These are phyloP conservation scores for Plectrocnemia conspersa DNA, from an alignment of 1,140 invertebrate species.

Conservation along the genomic window DNA sequence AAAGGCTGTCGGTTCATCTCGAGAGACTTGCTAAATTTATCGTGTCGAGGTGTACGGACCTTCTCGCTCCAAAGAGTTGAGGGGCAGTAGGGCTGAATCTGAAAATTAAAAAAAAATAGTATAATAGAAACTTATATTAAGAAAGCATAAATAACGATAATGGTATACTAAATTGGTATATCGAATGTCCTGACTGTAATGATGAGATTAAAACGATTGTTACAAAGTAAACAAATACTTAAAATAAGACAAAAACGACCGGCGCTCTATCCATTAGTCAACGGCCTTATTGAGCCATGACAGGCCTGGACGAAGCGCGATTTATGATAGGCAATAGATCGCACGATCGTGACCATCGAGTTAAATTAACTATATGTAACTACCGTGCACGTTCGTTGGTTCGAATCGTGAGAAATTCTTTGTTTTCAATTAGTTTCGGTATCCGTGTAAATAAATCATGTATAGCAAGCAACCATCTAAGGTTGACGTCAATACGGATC, in stretches of 20 bases:
- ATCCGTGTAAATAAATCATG: too few species aligned
- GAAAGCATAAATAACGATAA: too few species aligned
- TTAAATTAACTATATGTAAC: conserved; percentile 4
- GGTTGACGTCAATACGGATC: too few species aligned
- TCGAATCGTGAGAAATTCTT: too few species aligned
- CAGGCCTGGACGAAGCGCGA: not conserved
- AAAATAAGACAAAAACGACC: not conserved
- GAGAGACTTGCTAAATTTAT: conserved; percentile 11
- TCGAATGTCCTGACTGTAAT: not conserved
- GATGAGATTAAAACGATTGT: not conserved
- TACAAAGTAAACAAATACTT: not conserved
- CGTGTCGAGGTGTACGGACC: conserved; percentile 2
- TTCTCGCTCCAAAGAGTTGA: not conserved
- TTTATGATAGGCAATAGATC: not conserved
- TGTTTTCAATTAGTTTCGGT: too few species aligned
- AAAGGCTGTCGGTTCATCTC: not conserved
- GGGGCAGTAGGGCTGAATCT: too few species aligned
- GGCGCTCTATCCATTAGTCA: conserved; percentile 2
- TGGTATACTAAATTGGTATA: not conserved
- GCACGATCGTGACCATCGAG: not conserved
- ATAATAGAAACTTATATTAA: too few species aligned
- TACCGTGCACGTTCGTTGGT: too few species aligned
- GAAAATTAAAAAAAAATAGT: too few species aligned
- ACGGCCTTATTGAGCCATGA: not conserved
- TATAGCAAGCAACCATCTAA: too few species aligned